Conservation (phyloP, 2,113 vertebrate genomes). For the Catagonus wagneri region DNA sequence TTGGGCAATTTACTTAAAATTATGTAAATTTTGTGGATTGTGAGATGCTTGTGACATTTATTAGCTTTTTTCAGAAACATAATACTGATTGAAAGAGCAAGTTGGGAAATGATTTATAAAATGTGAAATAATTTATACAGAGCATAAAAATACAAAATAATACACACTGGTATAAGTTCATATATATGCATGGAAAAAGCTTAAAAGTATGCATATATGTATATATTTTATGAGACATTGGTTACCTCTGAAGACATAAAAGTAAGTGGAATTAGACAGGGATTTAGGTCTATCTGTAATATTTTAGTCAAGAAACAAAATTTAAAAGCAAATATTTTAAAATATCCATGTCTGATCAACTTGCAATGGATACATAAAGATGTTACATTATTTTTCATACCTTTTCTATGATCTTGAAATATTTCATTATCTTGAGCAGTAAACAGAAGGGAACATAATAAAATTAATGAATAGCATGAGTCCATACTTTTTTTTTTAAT, state of each 20-base stretch:
- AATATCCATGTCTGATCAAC: not conserved
- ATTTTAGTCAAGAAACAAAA: not conserved
- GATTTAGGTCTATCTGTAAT: not conserved
- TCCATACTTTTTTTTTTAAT: not conserved
- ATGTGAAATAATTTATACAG: not conserved
- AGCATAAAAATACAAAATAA: not conserved
- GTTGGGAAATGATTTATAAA: not conserved
- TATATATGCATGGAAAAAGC: not conserved
- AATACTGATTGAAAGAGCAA: not conserved
- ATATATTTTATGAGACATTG: not conserved
- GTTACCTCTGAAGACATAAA: not conserved
- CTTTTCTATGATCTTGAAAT: not conserved
- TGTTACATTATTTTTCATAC: not conserved
- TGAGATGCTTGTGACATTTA: not conserved
- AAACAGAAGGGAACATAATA: not conserved
- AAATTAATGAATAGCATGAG: not conserved
- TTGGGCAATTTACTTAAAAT: not conserved
- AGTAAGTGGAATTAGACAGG: not conserved
- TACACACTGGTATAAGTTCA: not conserved
- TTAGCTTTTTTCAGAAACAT: not conserved
- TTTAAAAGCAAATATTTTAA: constrained; percentile 9
- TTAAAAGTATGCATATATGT: not conserved
- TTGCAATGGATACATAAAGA: not conserved
- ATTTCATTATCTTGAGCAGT: not conserved
- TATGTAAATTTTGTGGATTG: not conserved